Evolutionary conservation across 2,797 vertebrate genomes (phyloP).

Genomic region (Amazona ochrocephala): DNA sequence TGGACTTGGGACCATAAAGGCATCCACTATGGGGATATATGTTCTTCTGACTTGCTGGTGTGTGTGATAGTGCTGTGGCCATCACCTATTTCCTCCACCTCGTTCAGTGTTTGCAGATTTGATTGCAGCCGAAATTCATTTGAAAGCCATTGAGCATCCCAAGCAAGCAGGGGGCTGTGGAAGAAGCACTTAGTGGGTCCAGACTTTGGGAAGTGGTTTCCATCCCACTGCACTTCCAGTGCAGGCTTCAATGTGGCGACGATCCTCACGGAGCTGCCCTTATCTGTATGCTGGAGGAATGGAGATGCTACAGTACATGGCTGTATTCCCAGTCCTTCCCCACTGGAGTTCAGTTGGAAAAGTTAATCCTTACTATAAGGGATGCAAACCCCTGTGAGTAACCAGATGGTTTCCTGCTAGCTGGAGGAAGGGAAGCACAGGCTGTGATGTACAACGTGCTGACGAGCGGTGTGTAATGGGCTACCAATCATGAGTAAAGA

Average conservation of each 20-base stretch:
- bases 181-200: neutral
- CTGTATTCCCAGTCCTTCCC: neutral
- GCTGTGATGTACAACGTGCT: neutral
- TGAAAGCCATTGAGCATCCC: neutral
- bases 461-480: neutral
- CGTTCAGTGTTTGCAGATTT: neutral
- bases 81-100: neutral
- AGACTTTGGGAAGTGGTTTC: neutral
- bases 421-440: neutral
- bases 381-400: neutral
- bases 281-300: neutral
- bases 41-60: neutral
- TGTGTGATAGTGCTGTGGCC: neutral
- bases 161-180: neutral
- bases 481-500: slow-evolving; percentile 25
- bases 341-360: neutral
- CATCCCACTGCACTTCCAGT: neutral
- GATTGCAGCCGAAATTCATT: neutral
- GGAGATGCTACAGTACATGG: neutral
- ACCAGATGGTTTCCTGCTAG: neutral
- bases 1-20: neutral
- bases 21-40: accelerated
- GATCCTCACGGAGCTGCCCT: neutral
- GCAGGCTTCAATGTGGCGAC: neutral
- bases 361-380: neutral